phyloP scores from a whole-genome alignment of 2,797 vertebrate genomes.

The Ptychadena robeensis region DNA sequence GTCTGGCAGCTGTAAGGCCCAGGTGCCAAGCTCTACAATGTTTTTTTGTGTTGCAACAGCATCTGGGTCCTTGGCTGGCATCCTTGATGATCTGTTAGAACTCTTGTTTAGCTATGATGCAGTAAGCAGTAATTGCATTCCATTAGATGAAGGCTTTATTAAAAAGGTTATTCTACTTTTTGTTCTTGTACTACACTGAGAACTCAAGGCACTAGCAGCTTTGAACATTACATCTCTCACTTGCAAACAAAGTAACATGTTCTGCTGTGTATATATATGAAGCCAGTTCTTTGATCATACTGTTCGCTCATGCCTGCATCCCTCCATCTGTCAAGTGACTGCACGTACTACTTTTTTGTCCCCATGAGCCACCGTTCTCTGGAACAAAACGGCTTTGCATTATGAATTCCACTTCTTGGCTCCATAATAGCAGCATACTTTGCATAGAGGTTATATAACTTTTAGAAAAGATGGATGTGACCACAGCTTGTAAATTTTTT shows the following conservation, averaged over 20 bases:
- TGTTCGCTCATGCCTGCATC: not conserved
- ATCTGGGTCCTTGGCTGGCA: slow-evolving; percentile 60
- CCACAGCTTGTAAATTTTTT: not conserved
- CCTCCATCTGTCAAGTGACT: slow-evolving; percentile 7
- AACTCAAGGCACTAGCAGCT: not conserved
- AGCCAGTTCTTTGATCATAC: not conserved
- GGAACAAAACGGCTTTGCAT: not conserved
- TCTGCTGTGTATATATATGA: not conserved
- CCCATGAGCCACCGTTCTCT: not conserved
- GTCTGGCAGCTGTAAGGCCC: slow-evolving; percentile 62
- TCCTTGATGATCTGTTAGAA: slow-evolving; percentile 46
- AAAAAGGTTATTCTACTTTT: slow-evolving; percentile 1
- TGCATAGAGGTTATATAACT: not conserved
- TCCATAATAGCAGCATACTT: not conserved
- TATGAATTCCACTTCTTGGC: not conserved
- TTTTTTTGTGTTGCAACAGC: slow-evolving; percentile 41
- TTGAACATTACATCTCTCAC: slow-evolving; percentile 1
- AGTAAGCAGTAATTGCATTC: slow-evolving; percentile 44
- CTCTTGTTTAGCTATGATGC: slow-evolving; percentile 46
- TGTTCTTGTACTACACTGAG: not conserved
- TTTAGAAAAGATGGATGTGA: not conserved
- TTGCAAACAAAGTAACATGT: not conserved
- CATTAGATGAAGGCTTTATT: slow-evolving; percentile 31
- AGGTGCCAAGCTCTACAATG: slow-evolving; percentile 62
- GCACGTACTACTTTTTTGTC: slow-evolving; percentile 5